Conservation (phyloP, 1,140 invertebrate genomes). For the Macrosteles quadrilineatus region DNA sequence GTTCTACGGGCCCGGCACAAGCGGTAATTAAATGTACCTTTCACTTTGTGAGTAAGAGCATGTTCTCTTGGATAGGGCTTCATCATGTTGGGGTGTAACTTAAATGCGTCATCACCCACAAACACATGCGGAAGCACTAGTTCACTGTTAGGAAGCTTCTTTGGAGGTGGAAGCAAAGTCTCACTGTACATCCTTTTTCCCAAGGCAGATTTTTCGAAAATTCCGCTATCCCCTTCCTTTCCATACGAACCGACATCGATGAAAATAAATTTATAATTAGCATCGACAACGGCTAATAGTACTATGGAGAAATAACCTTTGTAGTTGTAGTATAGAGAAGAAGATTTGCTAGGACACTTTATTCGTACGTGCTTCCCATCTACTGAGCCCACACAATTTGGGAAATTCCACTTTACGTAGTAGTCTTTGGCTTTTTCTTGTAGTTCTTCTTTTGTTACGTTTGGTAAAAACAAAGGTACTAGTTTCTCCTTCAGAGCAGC, state of each 20-base stretch:
- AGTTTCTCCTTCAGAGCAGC: not conserved
- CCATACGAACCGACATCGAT: slow-evolving; percentile 27
- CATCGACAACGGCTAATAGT: slow-evolving; percentile 5
- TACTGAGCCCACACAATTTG: not conserved
- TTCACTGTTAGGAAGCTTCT: no score
- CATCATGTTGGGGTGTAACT: no score
- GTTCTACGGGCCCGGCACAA: no score
- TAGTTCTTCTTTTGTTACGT: not conserved
- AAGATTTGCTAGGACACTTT: not conserved
- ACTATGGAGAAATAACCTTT: not conserved
- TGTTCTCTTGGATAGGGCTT: no score
- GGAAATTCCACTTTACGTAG: not conserved
- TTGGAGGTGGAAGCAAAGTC: no score
- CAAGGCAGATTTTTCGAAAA: slow-evolving; percentile 30
- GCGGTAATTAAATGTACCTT: no score
- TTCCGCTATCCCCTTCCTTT: slow-evolving; percentile 13
- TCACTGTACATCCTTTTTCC: no score
- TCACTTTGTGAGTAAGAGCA: no score
- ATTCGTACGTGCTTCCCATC: not conserved
- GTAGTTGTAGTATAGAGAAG: not conserved
- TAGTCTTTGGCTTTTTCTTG: not conserved
- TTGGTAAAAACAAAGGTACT: not conserved
- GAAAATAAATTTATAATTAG: not conserved
- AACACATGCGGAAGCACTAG: no score
- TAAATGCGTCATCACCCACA: no score